These are phyloP conservation scores for Xiphophorus maculatus DNA, from an alignment of 2,113 vertebrate genomes.

Conservation along the genomic window DNA sequence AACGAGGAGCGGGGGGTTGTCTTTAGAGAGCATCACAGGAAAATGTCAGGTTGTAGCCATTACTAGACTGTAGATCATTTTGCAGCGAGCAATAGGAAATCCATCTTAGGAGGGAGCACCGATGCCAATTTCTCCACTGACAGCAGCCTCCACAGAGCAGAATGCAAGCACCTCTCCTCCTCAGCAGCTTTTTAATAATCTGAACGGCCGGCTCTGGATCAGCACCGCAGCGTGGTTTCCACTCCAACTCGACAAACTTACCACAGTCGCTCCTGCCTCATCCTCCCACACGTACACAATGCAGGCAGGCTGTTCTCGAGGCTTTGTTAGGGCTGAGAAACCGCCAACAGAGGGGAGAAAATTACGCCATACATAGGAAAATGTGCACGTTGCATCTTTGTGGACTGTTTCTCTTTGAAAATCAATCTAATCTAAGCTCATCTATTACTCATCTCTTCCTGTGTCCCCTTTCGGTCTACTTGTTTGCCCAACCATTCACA, in stretches of 20 bases:
- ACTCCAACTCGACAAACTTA: slow-evolving; percentile 54
- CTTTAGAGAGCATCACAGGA: slow-evolving; percentile 15
- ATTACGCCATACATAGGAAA: slow-evolving; percentile 16
- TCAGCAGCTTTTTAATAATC: slow-evolving; percentile 65
- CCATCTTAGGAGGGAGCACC: slow-evolving; percentile 45
- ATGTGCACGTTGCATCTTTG: slow-evolving; percentile 20
- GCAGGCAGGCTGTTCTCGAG: slow-evolving; percentile 24
- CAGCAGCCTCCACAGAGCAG: slow-evolving; percentile 39
- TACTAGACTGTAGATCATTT: slow-evolving; percentile 45
- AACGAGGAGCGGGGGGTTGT: not conserved
- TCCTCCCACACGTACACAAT: slow-evolving; percentile 45
- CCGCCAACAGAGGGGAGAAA: slow-evolving; percentile 8
- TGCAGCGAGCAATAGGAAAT: slow-evolving; percentile 46
- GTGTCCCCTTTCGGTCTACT: slow-evolving; percentile 45
- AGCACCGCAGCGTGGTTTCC: slow-evolving; percentile 39
- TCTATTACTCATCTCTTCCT: slow-evolving; percentile 22
- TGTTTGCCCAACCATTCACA: slow-evolving; percentile 65
- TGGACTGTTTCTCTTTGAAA: slow-evolving; percentile 12
- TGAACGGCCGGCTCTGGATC: slow-evolving; percentile 44
- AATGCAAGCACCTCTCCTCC: slow-evolving; percentile 45
- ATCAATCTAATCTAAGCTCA: slow-evolving; percentile 33
- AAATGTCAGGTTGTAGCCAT: slow-evolving; percentile 53
- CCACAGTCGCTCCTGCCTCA: slow-evolving; percentile 40
- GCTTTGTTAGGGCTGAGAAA: slow-evolving; percentile 42
- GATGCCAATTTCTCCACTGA: slow-evolving; percentile 41